Base-by-base conservation (phyloP, 2,888 invertebrate genomes). In the Iphiclides podalirius region DNA sequence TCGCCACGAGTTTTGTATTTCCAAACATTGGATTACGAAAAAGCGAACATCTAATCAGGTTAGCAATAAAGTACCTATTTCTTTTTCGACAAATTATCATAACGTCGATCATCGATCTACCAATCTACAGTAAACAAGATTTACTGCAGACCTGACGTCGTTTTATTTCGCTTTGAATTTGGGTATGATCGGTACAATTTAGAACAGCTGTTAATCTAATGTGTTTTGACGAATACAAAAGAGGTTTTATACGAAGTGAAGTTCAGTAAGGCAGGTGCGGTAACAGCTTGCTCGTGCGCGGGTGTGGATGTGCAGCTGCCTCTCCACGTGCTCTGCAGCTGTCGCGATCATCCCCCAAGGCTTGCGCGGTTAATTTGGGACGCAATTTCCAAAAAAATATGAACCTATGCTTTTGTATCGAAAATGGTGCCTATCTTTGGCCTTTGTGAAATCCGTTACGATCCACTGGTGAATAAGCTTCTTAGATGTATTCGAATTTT, bases 271-370 rank as follows among this genome's bases (percentile, higher is more conserved):
- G 72, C 75, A 79, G 81, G 86, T 66, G 72, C 59, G 58, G 14
- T 43, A 58, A 75, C 87, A 87, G 86, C 87, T 87, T 87, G 85
- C 72, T 54, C 70, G 69, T 72, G 76, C 77, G 83, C 79, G 75
- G 80, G 80, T 67, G 82, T 64, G 67, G 4, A 8, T 28, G 55
- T 60, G 60, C 85, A 86, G 80, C 87, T 86, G 87, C 73, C 66
- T 52, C 52, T 57, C 74, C 86, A 87, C 88, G 87, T 86, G 87
- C 86, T 76, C 42, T 49, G 63, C 87, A 87, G 81, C 86, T 87
- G 87, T 72, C 77, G 62, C 65, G 66, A 61, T 64, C 72, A 68
- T 72, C 75, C 77, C 74, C 44, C 51, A 61, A 58, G 57, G 45
- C 45, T 50, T 31, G 26, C 39, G 43, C 38, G 49, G 43, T 26